A percentile compares a stretch with the other conserved stretches of the same genome.
Conservation (phyloP, 2,113 vertebrate species). For the Protomyctophum bolini region DNA sequence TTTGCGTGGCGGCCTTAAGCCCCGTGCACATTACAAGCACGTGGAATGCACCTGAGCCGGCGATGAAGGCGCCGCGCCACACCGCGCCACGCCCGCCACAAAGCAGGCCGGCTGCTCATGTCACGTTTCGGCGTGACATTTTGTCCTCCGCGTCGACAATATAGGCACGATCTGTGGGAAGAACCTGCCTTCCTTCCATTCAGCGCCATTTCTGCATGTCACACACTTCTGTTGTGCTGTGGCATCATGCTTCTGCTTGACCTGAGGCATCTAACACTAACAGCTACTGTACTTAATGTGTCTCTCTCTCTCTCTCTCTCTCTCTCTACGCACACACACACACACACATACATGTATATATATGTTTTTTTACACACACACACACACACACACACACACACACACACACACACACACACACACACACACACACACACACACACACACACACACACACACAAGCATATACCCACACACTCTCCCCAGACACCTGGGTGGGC, state of each 20-base stretch:
- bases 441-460: not conserved
- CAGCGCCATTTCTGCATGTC: conserved; percentile 1
- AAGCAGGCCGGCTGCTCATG: no score
- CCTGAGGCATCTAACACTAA: conserved; percentile 33
- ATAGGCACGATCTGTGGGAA: no score
- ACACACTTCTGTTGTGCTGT: conserved; percentile 12
- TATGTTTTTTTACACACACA: conserved; percentile 29
- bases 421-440: conserved; percentile 23
- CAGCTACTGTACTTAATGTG: conserved; percentile 29
- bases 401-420: not conserved
- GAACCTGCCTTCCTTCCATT: not conserved
- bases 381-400: conserved; percentile 14
- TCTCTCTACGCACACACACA: not conserved
- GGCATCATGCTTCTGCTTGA: conserved; percentile 48
- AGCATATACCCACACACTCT: conserved; percentile 64
- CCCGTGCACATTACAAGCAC: no score
- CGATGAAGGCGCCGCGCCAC: no score
- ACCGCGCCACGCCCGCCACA: no score
- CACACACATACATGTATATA: conserved; percentile 1
- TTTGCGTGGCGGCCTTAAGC: no score
- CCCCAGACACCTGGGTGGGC: conserved; percentile 75
- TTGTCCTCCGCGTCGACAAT: no score
- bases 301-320: not conserved
- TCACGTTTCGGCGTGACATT: no score
- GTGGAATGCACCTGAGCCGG: no score